These are phyloP conservation scores for Calephelis nemesis DNA, from an alignment of 1,140 invertebrate genomes.

Conservation along the genomic window DNA sequence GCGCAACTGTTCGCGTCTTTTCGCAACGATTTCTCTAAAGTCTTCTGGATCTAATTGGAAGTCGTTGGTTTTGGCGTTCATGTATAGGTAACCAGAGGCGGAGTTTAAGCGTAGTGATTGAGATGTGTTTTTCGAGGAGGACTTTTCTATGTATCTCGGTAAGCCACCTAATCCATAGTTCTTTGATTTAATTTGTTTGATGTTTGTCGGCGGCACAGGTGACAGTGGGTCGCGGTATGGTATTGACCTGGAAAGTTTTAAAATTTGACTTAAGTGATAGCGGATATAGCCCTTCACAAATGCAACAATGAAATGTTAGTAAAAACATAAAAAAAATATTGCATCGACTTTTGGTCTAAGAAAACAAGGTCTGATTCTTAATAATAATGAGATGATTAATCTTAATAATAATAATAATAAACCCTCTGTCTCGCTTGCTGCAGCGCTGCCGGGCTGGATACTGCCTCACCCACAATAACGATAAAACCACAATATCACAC, in stretches of 20 bases:
- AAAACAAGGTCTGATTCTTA: no score
- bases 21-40: slow-evolving; percentile 70
- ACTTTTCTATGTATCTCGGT: slow-evolving; percentile 73
- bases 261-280: background rate
- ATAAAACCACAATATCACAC: no score
- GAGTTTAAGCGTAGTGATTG: slow-evolving; percentile 72
- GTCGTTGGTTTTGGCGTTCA: slow-evolving; percentile 74
- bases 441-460: no score
- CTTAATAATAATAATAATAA: no score
- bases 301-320: no score
- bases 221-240: slow-evolving; percentile 73
- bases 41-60: slow-evolving; percentile 75
- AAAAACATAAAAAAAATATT: no score
- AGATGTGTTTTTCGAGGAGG: slow-evolving; percentile 60
- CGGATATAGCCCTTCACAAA: no score
- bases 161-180: slow-evolving; percentile 55
- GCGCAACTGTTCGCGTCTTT: slow-evolving; percentile 64
- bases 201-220: slow-evolving; percentile 66
- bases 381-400: no score
- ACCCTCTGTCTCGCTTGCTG: no score
- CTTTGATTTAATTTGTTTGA: slow-evolving; percentile 57
- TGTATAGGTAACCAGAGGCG: slow-evolving; percentile 74
- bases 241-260: slow-evolving; percentile 57
- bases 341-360: no score
- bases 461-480: no score